Base-by-base conservation (phyloP, 2,888 invertebrate genomes). In the Amblyjoppa fuscipennis region DNA sequence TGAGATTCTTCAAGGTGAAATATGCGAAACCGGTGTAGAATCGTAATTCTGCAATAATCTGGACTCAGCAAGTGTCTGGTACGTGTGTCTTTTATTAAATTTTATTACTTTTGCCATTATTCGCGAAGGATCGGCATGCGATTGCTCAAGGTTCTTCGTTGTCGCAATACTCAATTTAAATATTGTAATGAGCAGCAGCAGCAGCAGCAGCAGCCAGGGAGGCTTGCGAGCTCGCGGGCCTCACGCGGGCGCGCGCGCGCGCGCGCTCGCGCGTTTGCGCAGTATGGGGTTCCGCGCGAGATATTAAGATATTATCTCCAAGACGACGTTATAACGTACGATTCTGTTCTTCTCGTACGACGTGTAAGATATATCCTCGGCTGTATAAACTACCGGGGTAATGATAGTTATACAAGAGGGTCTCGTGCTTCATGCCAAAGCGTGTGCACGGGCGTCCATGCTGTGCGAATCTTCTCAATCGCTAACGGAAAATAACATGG, bases 341-440 rank as follows among this genome's bases (percentile, higher is more conserved):
- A 90, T 88, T 87, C 82, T 68, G 80, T 80, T 78, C 76, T 85
- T 77, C 74, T 77, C 75, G 66, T 70, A 74, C 73, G 80, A 59
- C 86, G 84, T 83, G 89, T 74, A 83, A 83, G 83, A 83, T 81
- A 53, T 77, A 80, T 85, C 86, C 88, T 49, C 78, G 81, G 83
- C 80, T 76, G 85, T 80, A 88, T 80, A 87, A 88, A 87, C 79
- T 81, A 78, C 87, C 79, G 71, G 74, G 80, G 69, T 90, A 89
- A 90, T 90, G 89, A 90, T 90, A 90, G 89, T 90, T 87, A 88
- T 89, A 87, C 85, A 81, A 83, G 85, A 68, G 79, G 76, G 73
- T 76, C 53, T 66, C 73, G 80, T 51, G 64, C 51, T 59, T 81
- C 75, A 84, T 80, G 80, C 80, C 81, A 84, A 45, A 78, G 51